phyloP scores from a whole-genome alignment of 1,140 invertebrate species.

The Drosophila carrolli region DNA sequence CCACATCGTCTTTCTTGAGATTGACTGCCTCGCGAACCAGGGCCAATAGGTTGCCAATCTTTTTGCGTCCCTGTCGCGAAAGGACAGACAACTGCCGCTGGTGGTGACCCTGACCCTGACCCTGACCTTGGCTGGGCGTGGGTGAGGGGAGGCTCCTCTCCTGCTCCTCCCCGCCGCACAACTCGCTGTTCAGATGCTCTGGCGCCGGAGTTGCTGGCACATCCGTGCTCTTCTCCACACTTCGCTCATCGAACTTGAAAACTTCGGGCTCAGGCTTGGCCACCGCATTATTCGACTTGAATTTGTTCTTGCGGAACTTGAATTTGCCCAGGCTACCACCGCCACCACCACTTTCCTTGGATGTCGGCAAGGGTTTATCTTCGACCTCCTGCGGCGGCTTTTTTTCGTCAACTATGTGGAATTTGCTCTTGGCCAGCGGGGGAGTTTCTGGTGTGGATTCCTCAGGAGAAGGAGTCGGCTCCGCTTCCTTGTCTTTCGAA shows the following conservation, averaged over 20 bases:
- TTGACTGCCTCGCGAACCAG: conserved; percentile 79
- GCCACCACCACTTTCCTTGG: conserved; percentile 18
- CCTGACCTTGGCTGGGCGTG: conserved; percentile 61
- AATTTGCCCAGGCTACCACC: conserved; percentile 65
- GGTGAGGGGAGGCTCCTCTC: conserved; percentile 59
- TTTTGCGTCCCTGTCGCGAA: conserved; percentile 79
- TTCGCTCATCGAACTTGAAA: conserved; percentile 77
- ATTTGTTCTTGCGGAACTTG: conserved; percentile 69
- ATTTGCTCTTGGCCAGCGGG: conserved; percentile 55
- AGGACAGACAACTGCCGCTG: conserved; percentile 69
- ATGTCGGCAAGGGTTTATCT: conserved; percentile 26
- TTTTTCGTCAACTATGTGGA: conserved; percentile 73
- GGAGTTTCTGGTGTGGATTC: conserved; percentile 19
- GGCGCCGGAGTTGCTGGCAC: conserved; percentile 13
- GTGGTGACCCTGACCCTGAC: conserved; percentile 49
- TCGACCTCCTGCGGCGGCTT: conserved; percentile 41
- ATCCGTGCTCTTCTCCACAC: conserved; percentile 51
- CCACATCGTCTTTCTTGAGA: conserved; percentile 65
- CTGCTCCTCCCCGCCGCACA: conserved; percentile 11
- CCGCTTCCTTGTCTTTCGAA: neutral
- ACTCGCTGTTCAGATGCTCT: conserved; percentile 41
- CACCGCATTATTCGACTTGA: conserved; percentile 45
- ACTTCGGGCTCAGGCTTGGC: conserved; percentile 67
- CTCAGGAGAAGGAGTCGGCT: conserved; percentile 8
- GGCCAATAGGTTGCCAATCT: conserved; percentile 75